phyloP scores from a whole-genome alignment of 2,888 invertebrate genomes.

The Sphaerolaimus hirsutus region DNA sequence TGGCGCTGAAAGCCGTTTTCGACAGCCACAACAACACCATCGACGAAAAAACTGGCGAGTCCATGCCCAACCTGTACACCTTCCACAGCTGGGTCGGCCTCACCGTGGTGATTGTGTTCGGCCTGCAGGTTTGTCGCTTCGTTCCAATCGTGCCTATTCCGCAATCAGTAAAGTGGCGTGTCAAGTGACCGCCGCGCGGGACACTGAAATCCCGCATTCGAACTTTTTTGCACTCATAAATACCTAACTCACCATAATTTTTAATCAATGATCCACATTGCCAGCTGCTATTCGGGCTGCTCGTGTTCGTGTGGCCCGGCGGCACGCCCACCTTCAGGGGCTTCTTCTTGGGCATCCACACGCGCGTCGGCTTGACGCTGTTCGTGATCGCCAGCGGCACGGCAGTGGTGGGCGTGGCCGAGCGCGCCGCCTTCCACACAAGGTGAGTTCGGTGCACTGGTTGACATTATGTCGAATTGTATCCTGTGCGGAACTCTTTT shows the following conservation, averaged over 20 bases:
- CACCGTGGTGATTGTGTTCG: background rate
- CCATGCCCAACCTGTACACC: background rate
- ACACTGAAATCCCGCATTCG: no score
- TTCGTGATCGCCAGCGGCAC: background rate
- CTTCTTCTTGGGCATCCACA: background rate
- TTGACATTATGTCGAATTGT: no score
- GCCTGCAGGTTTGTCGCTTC: background rate
- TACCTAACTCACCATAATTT: no score
- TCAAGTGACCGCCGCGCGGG: no score
- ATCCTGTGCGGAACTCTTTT: no score
- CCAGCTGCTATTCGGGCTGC: background rate
- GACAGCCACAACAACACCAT: no score
- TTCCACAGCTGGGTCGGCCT: background rate
- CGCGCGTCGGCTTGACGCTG: background rate
- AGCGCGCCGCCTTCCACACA: background rate
- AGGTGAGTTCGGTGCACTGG: no score
- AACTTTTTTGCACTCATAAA: no score
- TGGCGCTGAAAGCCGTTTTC: background rate
- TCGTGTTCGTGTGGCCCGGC: background rate
- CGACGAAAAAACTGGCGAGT: no score
- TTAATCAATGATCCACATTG: no score
- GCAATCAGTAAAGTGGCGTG: no score
- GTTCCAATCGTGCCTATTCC: no score
- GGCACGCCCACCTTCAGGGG: background rate
- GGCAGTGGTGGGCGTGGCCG: background rate